Conservation (phyloP, 2,797 vertebrate genomes). For the Hippopotamyrus pictus region DNA sequence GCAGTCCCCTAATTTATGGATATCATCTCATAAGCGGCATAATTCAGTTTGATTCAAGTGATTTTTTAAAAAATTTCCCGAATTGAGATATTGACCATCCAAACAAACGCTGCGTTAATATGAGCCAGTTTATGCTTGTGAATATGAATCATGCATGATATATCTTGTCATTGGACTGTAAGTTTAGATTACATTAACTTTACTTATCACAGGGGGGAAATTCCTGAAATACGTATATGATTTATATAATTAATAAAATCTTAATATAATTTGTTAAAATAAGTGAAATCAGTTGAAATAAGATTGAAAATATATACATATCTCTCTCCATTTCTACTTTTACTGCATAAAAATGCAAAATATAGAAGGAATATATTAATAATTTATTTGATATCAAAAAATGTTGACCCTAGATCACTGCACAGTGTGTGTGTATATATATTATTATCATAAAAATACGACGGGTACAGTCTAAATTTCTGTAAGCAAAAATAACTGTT, state of each 20-base stretch:
- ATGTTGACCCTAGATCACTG: background rate
- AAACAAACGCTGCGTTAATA: background rate
- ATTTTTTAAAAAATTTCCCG: background rate
- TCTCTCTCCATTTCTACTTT: background rate
- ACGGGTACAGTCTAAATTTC: background rate
- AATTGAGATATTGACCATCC: background rate
- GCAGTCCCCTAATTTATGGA: background rate
- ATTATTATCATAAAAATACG: background rate
- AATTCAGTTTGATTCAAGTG: background rate
- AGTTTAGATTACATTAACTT: background rate
- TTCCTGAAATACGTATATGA: background rate
- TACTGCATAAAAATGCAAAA: background rate
- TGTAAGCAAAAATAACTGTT: background rate
- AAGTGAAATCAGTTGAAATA: background rate
- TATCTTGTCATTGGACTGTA: background rate
- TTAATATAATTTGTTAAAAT: background rate
- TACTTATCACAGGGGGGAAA: background rate
- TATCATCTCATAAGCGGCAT: background rate
- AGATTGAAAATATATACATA: background rate
- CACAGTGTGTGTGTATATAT: background rate
- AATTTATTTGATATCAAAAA: background rate
- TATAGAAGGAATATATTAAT: background rate
- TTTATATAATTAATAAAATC: background rate
- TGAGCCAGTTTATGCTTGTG: background rate
- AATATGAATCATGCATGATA: background rate